Percentiles rank a stretch among this genome's conserved stretches.
Evolutionary conservation across 2,888 invertebrate species (phyloP).

Genomic region (Sphaeridia pumilis): DNA sequence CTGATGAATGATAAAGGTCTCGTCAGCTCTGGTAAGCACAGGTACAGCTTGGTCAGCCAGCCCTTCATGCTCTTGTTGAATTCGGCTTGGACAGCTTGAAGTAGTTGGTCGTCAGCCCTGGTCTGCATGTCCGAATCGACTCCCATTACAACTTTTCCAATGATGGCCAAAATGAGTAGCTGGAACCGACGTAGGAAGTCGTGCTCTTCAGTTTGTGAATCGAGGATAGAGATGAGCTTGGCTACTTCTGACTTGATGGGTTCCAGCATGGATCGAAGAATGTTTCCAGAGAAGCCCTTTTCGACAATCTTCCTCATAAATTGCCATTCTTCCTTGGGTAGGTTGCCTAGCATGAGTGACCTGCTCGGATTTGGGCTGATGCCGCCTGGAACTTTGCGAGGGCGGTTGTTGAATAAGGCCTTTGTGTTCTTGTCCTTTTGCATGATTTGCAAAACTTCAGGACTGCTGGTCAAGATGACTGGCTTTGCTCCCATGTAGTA

Average conservation of each 20-base stretch:
- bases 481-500: conserved; percentile 29
- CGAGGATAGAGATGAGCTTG: conserved; percentile 7
- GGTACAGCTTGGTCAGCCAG: conserved; percentile 11
- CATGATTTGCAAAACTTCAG: conserved; percentile 16
- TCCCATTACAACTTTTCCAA: conserved; percentile 23
- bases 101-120: conserved; percentile 17
- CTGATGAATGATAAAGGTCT: conserved; percentile 15
- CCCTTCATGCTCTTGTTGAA: conserved; percentile 19
- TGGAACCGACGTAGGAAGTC: conserved; percentile 23
- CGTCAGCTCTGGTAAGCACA: conserved; percentile 21
- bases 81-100: conserved; percentile 21
- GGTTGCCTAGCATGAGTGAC: conserved; percentile 24
- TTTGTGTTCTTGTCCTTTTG: conserved; percentile 4
- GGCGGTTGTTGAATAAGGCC: conserved; percentile 16
- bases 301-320: conserved; percentile 14
- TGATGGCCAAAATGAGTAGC: conserved; percentile 21
- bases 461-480: conserved; percentile 16
- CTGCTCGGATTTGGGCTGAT: conserved; percentile 26
- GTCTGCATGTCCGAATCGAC: conserved; percentile 21
- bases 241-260: conserved; percentile 2
- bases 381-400: conserved; percentile 27
- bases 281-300: conserved; percentile 15
- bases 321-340: conserved; percentile 18
- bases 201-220: neutral
- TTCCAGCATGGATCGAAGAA: conserved; percentile 9